A percentile compares a stretch with the other conserved stretches of the same genome.
Evolutionary conservation across 1,140 invertebrate species (phyloP).

Genomic region (Leptinotarsa texana): DNA sequence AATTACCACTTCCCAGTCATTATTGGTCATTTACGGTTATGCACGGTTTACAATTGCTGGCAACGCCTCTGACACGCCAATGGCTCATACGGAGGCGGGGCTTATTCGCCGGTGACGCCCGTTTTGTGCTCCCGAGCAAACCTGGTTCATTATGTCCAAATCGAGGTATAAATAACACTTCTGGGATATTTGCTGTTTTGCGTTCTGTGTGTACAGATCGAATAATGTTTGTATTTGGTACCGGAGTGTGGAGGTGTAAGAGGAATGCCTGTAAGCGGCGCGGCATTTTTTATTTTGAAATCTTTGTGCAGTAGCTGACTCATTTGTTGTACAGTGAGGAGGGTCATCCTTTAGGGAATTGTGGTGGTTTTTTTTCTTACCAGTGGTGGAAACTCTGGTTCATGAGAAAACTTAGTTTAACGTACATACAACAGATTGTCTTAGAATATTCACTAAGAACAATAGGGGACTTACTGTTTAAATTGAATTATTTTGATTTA

Average conservation of each 20-base stretch:
- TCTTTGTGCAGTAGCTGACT: too few relatives aligned
- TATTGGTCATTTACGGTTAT: constrained; percentile 21
- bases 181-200: constrained; percentile 8
- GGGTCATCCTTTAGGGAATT: too few relatives aligned
- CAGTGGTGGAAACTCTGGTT: too few relatives aligned
- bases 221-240: not conserved
- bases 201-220: not conserved
- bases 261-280: too few relatives aligned
- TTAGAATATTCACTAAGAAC: too few relatives aligned
- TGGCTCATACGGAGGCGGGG: constrained; percentile 12
- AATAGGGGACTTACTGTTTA: too few relatives aligned
- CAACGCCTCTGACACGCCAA: constrained; percentile 16
- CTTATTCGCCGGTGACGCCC: not conserved
- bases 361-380: too few relatives aligned
- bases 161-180: constrained; percentile 19
- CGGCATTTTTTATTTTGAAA: too few relatives aligned
- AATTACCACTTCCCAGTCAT: constrained; percentile 9
- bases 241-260: not conserved
- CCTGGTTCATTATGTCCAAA: constrained; percentile 7
- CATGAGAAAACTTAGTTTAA: too few relatives aligned
- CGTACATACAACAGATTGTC: too few relatives aligned
- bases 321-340: too few relatives aligned
- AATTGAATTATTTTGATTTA: too few relatives aligned
- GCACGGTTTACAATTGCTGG: not conserved
- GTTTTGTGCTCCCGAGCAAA: not conserved